Conservation (phyloP, 2,113 vertebrate species). For the Gyps fulvus region DNA sequence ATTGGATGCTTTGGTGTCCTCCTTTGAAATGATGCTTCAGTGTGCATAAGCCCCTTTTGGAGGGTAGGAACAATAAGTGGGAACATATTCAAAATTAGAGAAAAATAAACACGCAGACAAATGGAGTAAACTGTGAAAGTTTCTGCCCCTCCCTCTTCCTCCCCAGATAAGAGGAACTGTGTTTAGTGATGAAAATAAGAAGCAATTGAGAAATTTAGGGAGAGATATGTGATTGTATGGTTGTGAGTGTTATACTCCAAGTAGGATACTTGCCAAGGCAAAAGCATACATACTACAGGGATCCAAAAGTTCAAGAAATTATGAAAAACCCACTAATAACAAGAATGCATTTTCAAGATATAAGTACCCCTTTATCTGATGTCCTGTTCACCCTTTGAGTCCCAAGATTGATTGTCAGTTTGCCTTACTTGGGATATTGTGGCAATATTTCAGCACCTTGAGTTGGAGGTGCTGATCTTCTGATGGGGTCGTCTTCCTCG, state of each 20-base stretch:
- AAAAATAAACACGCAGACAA: background rate
- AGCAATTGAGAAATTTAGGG: background rate
- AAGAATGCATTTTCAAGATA: background rate
- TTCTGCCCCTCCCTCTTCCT: background rate
- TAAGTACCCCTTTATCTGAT: background rate
- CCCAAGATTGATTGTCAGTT: background rate
- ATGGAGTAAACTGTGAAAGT: background rate
- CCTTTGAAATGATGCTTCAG: background rate
- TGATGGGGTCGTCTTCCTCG: background rate
- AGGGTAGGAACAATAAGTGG: background rate
- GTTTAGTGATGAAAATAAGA: background rate
- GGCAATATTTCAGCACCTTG: background rate
- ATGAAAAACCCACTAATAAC: background rate
- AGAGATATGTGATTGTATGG: background rate
- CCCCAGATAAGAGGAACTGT: background rate
- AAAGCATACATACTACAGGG: background rate
- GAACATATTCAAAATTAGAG: background rate
- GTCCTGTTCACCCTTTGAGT: background rate
- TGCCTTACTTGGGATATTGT: background rate
- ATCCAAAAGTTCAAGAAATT: background rate
- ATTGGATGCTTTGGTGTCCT: background rate
- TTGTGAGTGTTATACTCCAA: background rate
- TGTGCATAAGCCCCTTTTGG: background rate
- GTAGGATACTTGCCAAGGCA: background rate
- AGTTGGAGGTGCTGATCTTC: background rate